Evolutionary conservation across 1,140 invertebrate species (phyloP), one percentile per base, ranked within the genome.

Genomic region (Halictus rubicundus): DNA sequence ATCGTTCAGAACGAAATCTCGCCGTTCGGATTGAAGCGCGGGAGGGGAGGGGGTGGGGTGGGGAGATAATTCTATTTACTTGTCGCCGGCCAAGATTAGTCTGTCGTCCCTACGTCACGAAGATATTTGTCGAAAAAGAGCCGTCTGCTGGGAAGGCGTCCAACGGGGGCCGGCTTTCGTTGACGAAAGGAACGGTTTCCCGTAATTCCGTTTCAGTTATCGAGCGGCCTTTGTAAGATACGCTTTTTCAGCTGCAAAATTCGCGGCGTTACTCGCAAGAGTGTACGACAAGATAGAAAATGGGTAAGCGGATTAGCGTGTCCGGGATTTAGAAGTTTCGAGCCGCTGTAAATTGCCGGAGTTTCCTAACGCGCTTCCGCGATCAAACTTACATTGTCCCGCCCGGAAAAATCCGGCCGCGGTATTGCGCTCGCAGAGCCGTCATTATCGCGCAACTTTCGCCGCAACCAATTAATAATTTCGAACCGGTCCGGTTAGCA

Each of bases 301-400:
- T 21, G 14, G 49, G 42, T 81, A 81, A 81, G 79, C 65, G 79
- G 79, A 81, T 81, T 69, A 81, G 19, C 59, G 23, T 42, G 52
- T 37, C 27, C 66, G 49, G 68, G 74, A 78, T 78, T 77, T 71
- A 54, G 66, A 78, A 81, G 49, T 77, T 81, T 42, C 46, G 49
- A 57, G 61, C 60, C 37, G 60, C 16, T 57, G 73, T 65, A 78
- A 81, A 81, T 81, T 78, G 73, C 49, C n/a, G 9, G 25, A 81
- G 68, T 77, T 81, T 66, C 71, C 66, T 66, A 61, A 68, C 46
- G 21, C 46, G 68, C 25, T 10, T 2, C 57, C n/a, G 21, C 39
- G 59, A 61, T 25, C 46, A 10, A 37, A 81, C 37, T 63, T 37
- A n/a, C 59, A 61, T 46, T n/a, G 69, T 8, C 23, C 23, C 19